phyloP scores from a whole-genome alignment of 1,140 invertebrate species.

The Drosophila ananassae region DNA sequence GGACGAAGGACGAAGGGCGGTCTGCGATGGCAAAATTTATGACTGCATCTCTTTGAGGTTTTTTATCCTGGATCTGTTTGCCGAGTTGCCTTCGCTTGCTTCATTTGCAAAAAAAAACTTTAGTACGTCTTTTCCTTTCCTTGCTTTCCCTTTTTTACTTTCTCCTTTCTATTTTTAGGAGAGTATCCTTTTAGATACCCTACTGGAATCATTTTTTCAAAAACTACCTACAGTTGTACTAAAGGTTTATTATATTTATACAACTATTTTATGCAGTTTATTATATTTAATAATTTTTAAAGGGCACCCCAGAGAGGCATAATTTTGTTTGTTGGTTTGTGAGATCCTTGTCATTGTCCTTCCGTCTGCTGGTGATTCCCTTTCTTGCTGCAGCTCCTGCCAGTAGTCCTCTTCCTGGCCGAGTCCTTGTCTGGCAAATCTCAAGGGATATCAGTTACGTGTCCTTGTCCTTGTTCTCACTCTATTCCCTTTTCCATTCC shows the following conservation, averaged over 20 bases:
- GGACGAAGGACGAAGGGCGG: too few species aligned
- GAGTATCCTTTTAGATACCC: too few species aligned
- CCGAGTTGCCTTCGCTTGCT: slow-evolving; percentile 20
- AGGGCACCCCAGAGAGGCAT: background rate
- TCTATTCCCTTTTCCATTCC: background rate
- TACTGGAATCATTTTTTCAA: too few species aligned
- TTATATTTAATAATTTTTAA: too few species aligned
- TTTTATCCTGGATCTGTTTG: slow-evolving; percentile 34
- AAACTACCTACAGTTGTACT: too few species aligned
- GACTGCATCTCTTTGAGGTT: slow-evolving; percentile 50
- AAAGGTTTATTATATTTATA: background rate
- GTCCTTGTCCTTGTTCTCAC: background rate
- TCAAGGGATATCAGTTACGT: background rate
- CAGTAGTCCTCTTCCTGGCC: background rate
- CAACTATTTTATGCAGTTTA: too few species aligned
- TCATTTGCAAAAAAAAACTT: slow-evolving; percentile 32
- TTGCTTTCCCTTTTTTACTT: background rate
- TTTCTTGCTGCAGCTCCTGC: background rate
- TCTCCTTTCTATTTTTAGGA: background rate
- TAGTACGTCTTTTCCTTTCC: slow-evolving; percentile 4
- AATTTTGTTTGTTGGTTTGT: background rate
- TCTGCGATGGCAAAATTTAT: slow-evolving; percentile 27
- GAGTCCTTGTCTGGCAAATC: background rate
- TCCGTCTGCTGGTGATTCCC: background rate
- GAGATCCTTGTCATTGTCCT: slow-evolving; percentile 12